Evolutionary conservation across 2,113 vertebrate genomes (phyloP), one percentile per base, ranked within the genome.

Genomic region (Pycnonotus jocosus): DNA sequence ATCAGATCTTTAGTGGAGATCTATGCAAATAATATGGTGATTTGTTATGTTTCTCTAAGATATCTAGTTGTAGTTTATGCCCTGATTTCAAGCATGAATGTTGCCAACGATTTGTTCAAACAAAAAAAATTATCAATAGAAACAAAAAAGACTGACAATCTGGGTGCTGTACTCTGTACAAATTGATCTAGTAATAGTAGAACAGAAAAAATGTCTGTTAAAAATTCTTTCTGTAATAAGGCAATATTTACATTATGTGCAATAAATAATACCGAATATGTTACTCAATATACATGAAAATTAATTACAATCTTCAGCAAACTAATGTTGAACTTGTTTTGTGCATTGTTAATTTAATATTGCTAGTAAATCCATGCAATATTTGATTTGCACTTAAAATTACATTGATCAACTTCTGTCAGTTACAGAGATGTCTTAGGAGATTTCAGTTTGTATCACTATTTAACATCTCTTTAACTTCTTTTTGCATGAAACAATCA

Each of bases 91-190:
- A 91, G 81, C 35, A 35, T 79, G 70, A 83, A 74, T 66, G 33
- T 20, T 84, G 44, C 66, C 62, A 85, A 28, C 74, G 20, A 92
- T 95, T 95, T 89, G 21, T n/a, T 82, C 81, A 33, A 93, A 82
- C 61, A 76, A 93, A 95, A 89, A 90, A 93, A 91, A 78, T 85
- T 88, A 48, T 83, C 71, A 76, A 22, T 80, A 57, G 71, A 94
- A 95, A 78, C 28, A 95, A 91, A 96, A 96, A 81, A 89, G 51
- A 83, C 31, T 88, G 80, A 69, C 62, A 92, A 93, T 91, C 45
- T 78, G 56, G 7, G 11, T 70, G 12, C 15, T 79, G 31, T 69
- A 89, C 16, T 79, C 25, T 38, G 33, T 87, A 72, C 37, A 95
- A 86, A 94, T 78, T 90, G 78, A 60, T 62, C 62, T 78, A 21